Evolutionary conservation across 1,140 invertebrate genomes (phyloP).

Genomic region (Lanistes nyassanus): DNA sequence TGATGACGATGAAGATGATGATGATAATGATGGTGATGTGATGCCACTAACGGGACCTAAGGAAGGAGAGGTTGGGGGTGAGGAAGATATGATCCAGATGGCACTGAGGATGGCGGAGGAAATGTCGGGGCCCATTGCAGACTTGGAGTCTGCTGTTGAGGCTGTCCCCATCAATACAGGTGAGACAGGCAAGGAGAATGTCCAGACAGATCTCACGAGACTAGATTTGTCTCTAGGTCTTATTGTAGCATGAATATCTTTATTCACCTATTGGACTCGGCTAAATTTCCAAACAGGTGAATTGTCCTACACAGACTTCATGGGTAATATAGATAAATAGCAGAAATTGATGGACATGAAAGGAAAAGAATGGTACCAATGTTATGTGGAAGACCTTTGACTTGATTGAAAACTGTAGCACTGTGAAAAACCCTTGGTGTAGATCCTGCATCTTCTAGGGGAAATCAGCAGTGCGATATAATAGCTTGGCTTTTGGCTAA

Average conservation of each 20-base stretch:
- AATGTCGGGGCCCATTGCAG: conserved; percentile 76
- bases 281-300: too few relatives aligned
- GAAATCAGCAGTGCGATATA: too few relatives aligned
- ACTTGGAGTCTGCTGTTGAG: conserved; percentile 58
- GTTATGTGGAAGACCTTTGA: too few relatives aligned
- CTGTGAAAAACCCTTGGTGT: too few relatives aligned
- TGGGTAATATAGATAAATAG: too few relatives aligned
- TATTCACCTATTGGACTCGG: neutral
- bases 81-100: conserved; percentile 88
- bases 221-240: neutral
- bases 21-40: conserved; percentile 22
- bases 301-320: too few relatives aligned
- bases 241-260: neutral
- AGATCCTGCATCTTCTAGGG: too few relatives aligned
- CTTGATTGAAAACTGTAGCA: too few relatives aligned
- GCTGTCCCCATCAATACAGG: conserved; percentile 58
- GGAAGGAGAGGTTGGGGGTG: conserved; percentile 75
- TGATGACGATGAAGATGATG: conserved; percentile 11
- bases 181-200: conserved; percentile 5
- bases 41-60: conserved; percentile 69
- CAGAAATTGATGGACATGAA: too few relatives aligned
- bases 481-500: too few relatives aligned
- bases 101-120: conserved; percentile 88
- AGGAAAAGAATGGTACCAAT: too few relatives aligned
- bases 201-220: too few relatives aligned